Base-by-base conservation (phyloP, 2,888 invertebrate species). In the Drosophila subquinaria region DNA sequence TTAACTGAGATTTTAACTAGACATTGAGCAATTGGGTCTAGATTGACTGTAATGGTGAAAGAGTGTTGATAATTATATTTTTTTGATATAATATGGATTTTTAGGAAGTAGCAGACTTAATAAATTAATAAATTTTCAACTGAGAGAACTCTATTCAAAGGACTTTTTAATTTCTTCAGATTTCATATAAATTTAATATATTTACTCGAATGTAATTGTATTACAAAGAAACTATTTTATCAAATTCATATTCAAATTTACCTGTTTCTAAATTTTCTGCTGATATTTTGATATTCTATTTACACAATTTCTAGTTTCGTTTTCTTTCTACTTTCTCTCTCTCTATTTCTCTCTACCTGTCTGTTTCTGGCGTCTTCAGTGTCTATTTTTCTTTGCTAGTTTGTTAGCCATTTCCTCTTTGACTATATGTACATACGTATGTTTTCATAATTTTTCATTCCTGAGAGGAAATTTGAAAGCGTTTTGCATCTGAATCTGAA, bases 391-490 rank as follows among this genome's bases (percentile, higher is more conserved):
- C n/a, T 45, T 35, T n/a, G 43, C n/a, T 53, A 30, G 33, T 43
- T 56, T 45, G 17, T 59, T 47, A 15, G 48, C 38, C 27, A 59
- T 27, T 59, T 36, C 23, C 30, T 45, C 9, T 43, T 20, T 4
- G 33, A 17, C 45, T 13, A 47, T 23, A 23, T 23, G 23, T 23
- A 23, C 3, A 3, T 17, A 36, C 17, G 6, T 27, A 27, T 45
- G 23, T 45, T 38, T 40, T 56, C 20, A 15, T 48, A 40, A 56
- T 53, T 40, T 40, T 36, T 13, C 43, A 53, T 43, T 36, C 10
- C 40, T 42, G n/a, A 57, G 45, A 61, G 55, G 11, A 52, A 35
- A 50, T 38, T 56, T 35, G 45, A 35, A 50, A 70, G 33, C 35
- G 47, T 57, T 11, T 11, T 76, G 47, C 61, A 23, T 23, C 0